Evolutionary conservation across 2,113 vertebrate genomes (phyloP).

Genomic region (Herpailurus yagouaroundi): DNA sequence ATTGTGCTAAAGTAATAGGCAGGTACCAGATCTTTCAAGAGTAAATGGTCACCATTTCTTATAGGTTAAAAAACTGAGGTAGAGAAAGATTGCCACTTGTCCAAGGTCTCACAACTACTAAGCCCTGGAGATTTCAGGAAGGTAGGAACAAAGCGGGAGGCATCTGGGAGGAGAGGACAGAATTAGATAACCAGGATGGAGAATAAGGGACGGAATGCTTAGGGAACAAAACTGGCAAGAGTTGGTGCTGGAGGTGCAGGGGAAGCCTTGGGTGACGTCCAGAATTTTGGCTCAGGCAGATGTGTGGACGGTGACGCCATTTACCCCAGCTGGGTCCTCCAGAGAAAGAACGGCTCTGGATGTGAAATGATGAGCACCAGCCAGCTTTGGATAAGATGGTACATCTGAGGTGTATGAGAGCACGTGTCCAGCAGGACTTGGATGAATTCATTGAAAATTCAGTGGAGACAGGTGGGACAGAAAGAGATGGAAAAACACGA

Average conservation of each 20-base stretch:
- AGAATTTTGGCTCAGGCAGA: too few relatives aligned
- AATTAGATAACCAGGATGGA: background rate
- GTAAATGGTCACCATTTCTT: background rate
- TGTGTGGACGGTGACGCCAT: background rate
- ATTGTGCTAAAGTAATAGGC: background rate
- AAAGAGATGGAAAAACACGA: background rate
- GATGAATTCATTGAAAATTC: background rate
- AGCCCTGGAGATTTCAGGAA: background rate
- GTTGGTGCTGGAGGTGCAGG: background rate
- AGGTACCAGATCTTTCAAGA: background rate
- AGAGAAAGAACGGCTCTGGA: background rate
- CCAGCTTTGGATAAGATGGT: background rate
- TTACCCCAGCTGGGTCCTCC: rapidly evolving
- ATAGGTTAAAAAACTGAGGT: background rate
- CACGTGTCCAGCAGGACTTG: background rate
- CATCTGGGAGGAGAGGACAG: background rate
- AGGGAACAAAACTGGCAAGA: background rate
- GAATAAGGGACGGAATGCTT: background rate
- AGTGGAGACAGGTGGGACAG: background rate
- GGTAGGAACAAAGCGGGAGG: too few relatives aligned
- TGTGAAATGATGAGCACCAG: background rate
- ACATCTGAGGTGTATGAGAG: background rate
- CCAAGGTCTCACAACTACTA: background rate
- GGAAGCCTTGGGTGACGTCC: background rate
- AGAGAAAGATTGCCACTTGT: background rate